Percentiles rank a stretch among this genome's conserved stretches.
Evolutionary conservation across 2,797 vertebrate species (phyloP).

Genomic region (Lycodopsis pacificus): DNA sequence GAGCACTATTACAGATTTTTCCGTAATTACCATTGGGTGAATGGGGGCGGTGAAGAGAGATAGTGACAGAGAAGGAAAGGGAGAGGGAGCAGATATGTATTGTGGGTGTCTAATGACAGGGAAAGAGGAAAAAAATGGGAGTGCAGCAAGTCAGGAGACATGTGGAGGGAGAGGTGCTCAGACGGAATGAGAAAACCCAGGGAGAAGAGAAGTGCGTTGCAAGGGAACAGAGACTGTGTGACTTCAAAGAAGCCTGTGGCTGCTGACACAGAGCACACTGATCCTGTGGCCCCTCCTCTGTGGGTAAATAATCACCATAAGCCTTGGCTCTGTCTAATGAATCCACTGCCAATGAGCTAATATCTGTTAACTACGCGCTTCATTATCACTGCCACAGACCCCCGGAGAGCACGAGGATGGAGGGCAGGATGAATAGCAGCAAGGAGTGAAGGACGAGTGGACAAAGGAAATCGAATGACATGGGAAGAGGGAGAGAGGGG

Average conservation of each 20-base stretch:
- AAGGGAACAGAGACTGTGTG: slow-evolving; percentile 54
- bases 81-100: slow-evolving; percentile 60
- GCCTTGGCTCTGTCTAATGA: slow-evolving; percentile 79
- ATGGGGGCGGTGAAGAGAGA: slow-evolving; percentile 71
- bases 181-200: slow-evolving; percentile 54
- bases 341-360: slow-evolving; percentile 79
- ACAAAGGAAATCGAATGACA: slow-evolving; percentile 73
- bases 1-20: slow-evolving; percentile 83
- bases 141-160: slow-evolving; percentile 37
- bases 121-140: slow-evolving; percentile 29
- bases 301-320: slow-evolving; percentile 82
- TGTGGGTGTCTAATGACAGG: slow-evolving; percentile 78
- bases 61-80: slow-evolving; percentile 38
- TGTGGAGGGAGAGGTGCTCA: slow-evolving; percentile 54
- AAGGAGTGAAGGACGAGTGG: slow-evolving; percentile 75
- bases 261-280: slow-evolving; percentile 70
- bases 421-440: slow-evolving; percentile 64
- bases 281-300: slow-evolving; percentile 68
- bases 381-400: slow-evolving; percentile 78
- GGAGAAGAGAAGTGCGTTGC: slow-evolving; percentile 52
- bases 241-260: slow-evolving; percentile 73
- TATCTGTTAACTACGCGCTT: slow-evolving; percentile 80
- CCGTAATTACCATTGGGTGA: slow-evolving; percentile 85
- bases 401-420: slow-evolving; percentile 67
- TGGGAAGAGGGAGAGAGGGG: slow-evolving; percentile 17